Evolutionary conservation across 2,888 invertebrate genomes (phyloP).

Genomic region (Nomada lathburiana): DNA sequence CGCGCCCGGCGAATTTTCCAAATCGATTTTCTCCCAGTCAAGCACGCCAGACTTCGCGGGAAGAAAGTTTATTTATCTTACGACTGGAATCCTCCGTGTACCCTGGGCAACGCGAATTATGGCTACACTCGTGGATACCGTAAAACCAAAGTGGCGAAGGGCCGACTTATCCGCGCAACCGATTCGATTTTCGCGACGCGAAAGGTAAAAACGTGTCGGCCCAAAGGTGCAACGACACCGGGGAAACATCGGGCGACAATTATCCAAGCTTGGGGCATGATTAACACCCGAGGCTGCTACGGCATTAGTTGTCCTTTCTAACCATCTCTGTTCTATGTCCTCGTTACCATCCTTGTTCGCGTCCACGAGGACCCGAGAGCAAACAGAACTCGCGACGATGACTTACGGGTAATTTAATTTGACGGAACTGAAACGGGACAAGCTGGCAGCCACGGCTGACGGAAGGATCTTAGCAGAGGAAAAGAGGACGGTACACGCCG

Average conservation of each 20-base stretch:
- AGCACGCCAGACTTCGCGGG: neutral
- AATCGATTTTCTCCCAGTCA: neutral
- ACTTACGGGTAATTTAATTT: constrained; percentile 65
- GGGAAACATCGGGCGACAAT: neutral
- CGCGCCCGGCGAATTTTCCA: neutral
- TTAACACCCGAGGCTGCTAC: constrained; percentile 33
- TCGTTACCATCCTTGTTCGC: constrained; percentile 6
- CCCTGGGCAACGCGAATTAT: too few relatives aligned
- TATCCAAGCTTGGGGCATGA: constrained; percentile 17
- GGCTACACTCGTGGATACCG: neutral
- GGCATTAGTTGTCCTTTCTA: constrained; percentile 18
- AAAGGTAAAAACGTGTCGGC: neutral
- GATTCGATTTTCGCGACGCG: neutral
- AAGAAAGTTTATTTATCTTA: neutral
- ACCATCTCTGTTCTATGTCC: constrained; percentile 30
- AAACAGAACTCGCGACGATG: constrained; percentile 30
- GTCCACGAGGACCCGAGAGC: neutral
- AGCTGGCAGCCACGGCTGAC: constrained; percentile 17
- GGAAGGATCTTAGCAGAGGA: constrained; percentile 33
- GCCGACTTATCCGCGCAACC: neutral
- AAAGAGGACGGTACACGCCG: constrained; percentile 9
- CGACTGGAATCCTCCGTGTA: neutral
- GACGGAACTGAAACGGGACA: constrained; percentile 46
- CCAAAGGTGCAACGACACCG: too few relatives aligned
- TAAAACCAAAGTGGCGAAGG: neutral